Percentiles rank a stretch among this genome's conserved stretches.
phyloP scores from a whole-genome alignment of 1,140 invertebrate genomes.

The Drosophila suzukii region DNA sequence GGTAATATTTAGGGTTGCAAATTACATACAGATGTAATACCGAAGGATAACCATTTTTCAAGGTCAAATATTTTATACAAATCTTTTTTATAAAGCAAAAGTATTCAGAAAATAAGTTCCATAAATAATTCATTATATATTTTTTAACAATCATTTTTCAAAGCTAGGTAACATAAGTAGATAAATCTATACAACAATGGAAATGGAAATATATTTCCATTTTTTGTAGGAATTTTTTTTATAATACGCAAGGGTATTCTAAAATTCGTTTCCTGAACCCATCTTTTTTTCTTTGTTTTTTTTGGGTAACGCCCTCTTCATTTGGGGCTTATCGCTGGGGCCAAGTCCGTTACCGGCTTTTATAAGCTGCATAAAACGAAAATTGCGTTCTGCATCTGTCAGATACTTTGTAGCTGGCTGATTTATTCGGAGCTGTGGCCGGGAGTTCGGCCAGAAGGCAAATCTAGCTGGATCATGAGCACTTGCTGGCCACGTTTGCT shows the following conservation, averaged over 20 bases:
- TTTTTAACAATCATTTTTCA: too few species aligned
- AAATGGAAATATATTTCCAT: too few species aligned
- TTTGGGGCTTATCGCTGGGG: constrained; percentile 63
- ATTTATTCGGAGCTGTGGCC: constrained; percentile 52
- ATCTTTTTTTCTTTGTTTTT: constrained; percentile 9
- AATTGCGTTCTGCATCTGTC: constrained; percentile 78
- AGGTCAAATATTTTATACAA: too few species aligned
- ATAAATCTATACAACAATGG: too few species aligned
- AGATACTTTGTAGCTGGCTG: constrained; percentile 66
- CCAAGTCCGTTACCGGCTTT: constrained; percentile 37
- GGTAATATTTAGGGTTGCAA: too few species aligned
- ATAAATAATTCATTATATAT: too few species aligned
- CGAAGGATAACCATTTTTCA: too few species aligned
- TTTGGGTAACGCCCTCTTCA: constrained; percentile 69
- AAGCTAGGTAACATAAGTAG: too few species aligned
- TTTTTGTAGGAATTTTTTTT: too few species aligned
- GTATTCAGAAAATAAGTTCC: too few species aligned
- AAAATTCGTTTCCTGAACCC: background rate
- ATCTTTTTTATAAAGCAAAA: too few species aligned
- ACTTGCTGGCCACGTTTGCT: constrained; percentile 62
- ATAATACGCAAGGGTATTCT: background rate
- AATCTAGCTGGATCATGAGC: constrained; percentile 53
- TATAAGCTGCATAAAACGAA: constrained; percentile 69
- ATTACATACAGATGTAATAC: too few species aligned
- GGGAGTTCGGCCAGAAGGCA: constrained; percentile 45